These are phyloP conservation scores for Antigone vipio DNA, from an alignment of 2,113 vertebrate species.

Conservation along the genomic window DNA sequence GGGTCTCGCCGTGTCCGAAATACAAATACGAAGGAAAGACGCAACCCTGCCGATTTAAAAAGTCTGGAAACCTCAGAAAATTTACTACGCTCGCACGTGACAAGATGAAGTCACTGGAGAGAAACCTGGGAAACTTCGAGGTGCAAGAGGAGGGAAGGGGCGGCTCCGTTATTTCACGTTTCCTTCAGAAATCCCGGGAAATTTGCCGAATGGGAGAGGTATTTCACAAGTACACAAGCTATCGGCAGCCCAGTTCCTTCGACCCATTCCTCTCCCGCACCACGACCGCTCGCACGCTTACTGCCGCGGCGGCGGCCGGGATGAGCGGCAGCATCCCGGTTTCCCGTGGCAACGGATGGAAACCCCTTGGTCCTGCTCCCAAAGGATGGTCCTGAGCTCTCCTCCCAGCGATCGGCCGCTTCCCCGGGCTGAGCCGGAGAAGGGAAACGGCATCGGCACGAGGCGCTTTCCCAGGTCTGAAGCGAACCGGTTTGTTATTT, in stretches of 20 bases:
- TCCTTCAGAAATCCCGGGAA: not conserved
- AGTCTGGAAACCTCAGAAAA: not conserved
- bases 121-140: accelerated
- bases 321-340: not conserved
- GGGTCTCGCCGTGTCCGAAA: not conserved
- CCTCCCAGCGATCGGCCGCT: too few species aligned
- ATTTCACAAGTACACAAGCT: accelerated
- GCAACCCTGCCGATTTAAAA: accelerated
- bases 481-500: accelerated
- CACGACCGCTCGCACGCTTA: accelerated
- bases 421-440: not conserved
- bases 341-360: accelerated
- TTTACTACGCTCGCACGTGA: not conserved
- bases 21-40: accelerated
- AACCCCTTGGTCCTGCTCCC: not conserved
- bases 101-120: not conserved
- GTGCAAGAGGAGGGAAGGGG: not conserved
- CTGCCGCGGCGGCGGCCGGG: accelerated
- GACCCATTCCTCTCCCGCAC: accelerated
- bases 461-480: not conserved
- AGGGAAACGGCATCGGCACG: not conserved
- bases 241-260: not conserved
- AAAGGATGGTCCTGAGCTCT: accelerated
- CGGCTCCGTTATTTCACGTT: not conserved
- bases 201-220: not conserved